phyloP scores from a whole-genome alignment of 2,888 invertebrate species.

The Neria commutata region DNA sequence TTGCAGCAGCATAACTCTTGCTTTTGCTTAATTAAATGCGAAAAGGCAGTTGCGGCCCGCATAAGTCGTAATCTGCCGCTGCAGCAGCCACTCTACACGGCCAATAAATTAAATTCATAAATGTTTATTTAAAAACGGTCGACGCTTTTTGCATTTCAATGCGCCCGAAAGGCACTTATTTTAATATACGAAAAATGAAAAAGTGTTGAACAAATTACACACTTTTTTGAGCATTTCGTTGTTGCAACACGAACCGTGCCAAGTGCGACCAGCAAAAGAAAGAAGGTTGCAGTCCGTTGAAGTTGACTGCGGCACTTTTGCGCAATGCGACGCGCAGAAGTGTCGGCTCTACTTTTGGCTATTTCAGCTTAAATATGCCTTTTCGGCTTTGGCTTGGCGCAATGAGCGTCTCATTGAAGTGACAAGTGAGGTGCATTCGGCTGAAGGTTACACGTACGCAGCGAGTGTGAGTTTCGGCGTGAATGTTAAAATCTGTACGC shows the following conservation, averaged over 20 bases:
- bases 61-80: background rate
- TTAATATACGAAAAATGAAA: too few species aligned
- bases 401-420: conserved; percentile 1
- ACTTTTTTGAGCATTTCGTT: background rate
- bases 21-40: background rate
- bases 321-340: background rate
- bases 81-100: too few species aligned
- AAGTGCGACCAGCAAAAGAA: background rate
- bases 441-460: background rate
- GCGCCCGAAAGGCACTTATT: too few species aligned
- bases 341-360: background rate
- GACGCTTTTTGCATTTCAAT: too few species aligned
- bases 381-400: background rate
- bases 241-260: background rate
- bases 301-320: background rate
- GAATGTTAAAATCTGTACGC: background rate
- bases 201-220: background rate
- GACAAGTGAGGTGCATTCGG: background rate
- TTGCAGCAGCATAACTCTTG: background rate
- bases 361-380: background rate
- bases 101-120: too few species aligned
- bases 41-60: background rate
- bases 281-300: background rate
- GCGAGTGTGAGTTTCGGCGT: background rate
- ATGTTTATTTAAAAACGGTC: too few species aligned